Evolutionary conservation across 2,888 invertebrate genomes (phyloP).

Genomic region (Agrochola lota): DNA sequence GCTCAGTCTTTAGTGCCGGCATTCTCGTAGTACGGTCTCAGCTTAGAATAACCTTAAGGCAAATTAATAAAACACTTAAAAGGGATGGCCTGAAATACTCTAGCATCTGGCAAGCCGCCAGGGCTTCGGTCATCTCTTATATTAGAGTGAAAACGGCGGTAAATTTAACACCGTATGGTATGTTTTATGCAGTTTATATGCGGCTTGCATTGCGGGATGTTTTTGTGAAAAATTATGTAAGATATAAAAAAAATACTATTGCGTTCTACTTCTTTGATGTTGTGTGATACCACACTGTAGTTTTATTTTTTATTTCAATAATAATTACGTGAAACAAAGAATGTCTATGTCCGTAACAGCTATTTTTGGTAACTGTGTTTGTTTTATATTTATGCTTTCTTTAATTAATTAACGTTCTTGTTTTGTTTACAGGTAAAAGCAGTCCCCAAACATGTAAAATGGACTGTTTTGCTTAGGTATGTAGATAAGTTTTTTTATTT

Average conservation of each 20-base stretch:
- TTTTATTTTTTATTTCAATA: slow-evolving; percentile 12
- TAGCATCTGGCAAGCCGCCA: slow-evolving; percentile 80
- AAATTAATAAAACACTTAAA: slow-evolving; percentile 89
- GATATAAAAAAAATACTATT: neutral
- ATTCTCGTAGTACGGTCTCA: slow-evolving; percentile 69
- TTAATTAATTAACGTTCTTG: slow-evolving; percentile 1
- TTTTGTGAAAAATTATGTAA: slow-evolving; percentile 51
- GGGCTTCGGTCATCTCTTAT: slow-evolving; percentile 80
- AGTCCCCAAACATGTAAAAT: slow-evolving; percentile 37
- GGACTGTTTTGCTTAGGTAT: slow-evolving; percentile 52
- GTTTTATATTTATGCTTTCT: neutral
- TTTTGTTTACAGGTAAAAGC: slow-evolving; percentile 52
- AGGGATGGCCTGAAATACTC: slow-evolving; percentile 87
- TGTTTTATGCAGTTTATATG: slow-evolving; percentile 57
- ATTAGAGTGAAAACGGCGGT: slow-evolving; percentile 74
- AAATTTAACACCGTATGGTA: slow-evolving; percentile 65
- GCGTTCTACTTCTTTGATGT: slow-evolving; percentile 24
- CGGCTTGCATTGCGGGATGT: slow-evolving; percentile 16
- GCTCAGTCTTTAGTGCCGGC: slow-evolving; percentile 44
- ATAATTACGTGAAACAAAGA: neutral
- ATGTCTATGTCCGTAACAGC: neutral
- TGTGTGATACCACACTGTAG: neutral
- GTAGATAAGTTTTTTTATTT: slow-evolving; percentile 32
- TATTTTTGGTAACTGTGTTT: slow-evolving; percentile 6
- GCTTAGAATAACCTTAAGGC: slow-evolving; percentile 83